Percentiles rank a stretch among this genome's conserved stretches.
These are phyloP conservation scores for Netelia melanura DNA, from an alignment of 2,888 invertebrate genomes.

Conservation along the genomic window DNA sequence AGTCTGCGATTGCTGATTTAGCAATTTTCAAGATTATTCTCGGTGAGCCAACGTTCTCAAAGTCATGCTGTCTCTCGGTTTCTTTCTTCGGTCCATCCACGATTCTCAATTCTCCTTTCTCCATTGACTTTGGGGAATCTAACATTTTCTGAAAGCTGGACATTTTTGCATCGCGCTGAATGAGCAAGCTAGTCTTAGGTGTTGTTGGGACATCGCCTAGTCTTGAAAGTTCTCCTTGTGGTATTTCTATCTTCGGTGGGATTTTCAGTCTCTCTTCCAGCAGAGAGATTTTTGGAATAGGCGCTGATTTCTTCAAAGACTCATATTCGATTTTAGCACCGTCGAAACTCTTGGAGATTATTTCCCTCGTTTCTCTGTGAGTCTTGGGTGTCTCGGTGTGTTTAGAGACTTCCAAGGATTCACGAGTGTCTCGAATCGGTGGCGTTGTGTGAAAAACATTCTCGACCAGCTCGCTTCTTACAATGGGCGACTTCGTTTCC, in stretches of 20 bases:
- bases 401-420: not conserved
- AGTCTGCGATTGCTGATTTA: slow-evolving; percentile 82
- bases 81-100: slow-evolving; percentile 80
- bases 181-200: slow-evolving; percentile 79
- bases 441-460: slow-evolving; percentile 2
- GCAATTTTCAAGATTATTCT: slow-evolving; percentile 83
- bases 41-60: slow-evolving; percentile 82
- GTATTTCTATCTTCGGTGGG: slow-evolving; percentile 82
- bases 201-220: slow-evolving; percentile 74
- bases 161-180: slow-evolving; percentile 78
- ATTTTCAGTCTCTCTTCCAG: slow-evolving; percentile 81
- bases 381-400: slow-evolving; percentile 28
- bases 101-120: slow-evolving; percentile 73
- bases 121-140: slow-evolving; percentile 76
- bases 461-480: slow-evolving; percentile 20
- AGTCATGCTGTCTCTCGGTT: slow-evolving; percentile 75
- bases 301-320: slow-evolving; percentile 70
- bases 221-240: slow-evolving; percentile 74
- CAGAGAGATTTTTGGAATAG: slow-evolving; percentile 78
- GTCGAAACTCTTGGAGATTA: slow-evolving; percentile 13
- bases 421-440: not conserved
- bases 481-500: slow-evolving; percentile 68
- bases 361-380: slow-evolving; percentile 33
- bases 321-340: slow-evolving; percentile 38
- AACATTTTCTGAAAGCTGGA: slow-evolving; percentile 74